Conservation (phyloP, 1,140 invertebrate genomes). For the Drosophila sp. region DNA sequence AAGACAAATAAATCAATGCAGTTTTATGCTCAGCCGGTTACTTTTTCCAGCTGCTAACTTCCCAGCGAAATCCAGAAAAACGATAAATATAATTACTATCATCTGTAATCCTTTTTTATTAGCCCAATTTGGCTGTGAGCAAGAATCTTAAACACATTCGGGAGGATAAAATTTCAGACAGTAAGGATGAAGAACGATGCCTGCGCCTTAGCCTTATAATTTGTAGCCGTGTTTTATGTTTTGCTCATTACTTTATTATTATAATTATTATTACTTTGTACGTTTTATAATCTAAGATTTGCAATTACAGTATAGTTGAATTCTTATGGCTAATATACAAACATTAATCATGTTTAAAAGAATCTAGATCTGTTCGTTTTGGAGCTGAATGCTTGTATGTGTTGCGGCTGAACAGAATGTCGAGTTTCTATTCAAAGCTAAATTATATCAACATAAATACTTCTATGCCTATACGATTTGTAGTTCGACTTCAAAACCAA, state of each 20-base stretch:
- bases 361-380: neutral
- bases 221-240: neutral
- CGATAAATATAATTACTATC: neutral
- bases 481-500: neutral
- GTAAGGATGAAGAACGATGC: slow-evolving; percentile 1
- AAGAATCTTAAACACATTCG: neutral
- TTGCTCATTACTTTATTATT: slow-evolving; percentile 5
- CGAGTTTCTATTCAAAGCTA: neutral
- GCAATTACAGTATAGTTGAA: slow-evolving; percentile 12
- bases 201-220: slow-evolving; percentile 4
- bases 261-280: slow-evolving; percentile 6
- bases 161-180: neutral
- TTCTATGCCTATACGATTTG: neutral
- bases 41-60: neutral
- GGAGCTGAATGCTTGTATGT: neutral
- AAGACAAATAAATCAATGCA: too few relatives aligned
- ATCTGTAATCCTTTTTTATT: slow-evolving; percentile 3
- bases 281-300: slow-evolving; percentile 1
- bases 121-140: neutral
- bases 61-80: neutral
- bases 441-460: neutral
- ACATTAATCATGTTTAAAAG: slow-evolving; percentile 3
- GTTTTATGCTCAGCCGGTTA: too few relatives aligned
- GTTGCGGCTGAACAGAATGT: neutral
- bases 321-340: neutral